These are phyloP conservation scores for Julus scandinavius DNA, from an alignment of 2,888 invertebrate genomes.

Conservation along the genomic window DNA sequence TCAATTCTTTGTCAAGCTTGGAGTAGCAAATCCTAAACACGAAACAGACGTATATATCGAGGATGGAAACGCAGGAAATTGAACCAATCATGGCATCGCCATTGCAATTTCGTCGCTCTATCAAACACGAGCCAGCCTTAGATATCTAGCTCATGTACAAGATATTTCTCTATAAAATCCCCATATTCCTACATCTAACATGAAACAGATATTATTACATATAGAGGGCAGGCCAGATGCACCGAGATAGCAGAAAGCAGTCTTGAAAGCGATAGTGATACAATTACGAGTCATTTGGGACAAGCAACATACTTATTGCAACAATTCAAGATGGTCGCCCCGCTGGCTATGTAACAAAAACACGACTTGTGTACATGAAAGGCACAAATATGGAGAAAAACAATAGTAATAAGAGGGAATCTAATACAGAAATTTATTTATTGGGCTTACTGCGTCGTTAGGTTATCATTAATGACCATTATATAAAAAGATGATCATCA, in stretches of 20 bases:
- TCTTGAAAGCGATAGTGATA: conserved; percentile 39
- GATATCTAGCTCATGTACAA: background rate
- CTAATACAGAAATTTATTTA: background rate
- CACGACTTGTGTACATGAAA: background rate
- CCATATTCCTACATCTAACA: background rate
- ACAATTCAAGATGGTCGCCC: conserved; percentile 16
- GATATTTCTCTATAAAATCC: background rate
- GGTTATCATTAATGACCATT: too few species aligned
- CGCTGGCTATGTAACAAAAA: background rate
- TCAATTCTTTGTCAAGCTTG: background rate
- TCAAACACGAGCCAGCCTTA: conserved; percentile 22
- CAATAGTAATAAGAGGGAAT: background rate
- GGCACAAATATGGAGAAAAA: background rate
- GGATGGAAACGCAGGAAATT: conserved; percentile 47
- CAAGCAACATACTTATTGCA: conserved; percentile 25
- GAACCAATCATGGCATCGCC: conserved; percentile 48
- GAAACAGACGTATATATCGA: background rate
- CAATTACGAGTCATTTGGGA: conserved; percentile 42
- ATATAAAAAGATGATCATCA: too few species aligned
- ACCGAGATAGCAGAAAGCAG: conserved; percentile 1
- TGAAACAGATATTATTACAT: conserved; percentile 34
- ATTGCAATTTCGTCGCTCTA: conserved; percentile 48
- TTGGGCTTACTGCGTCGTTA: background rate
- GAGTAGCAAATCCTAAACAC: background rate
- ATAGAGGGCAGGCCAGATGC: conserved; percentile 37